These are phyloP conservation scores for Ctenosaura bakeri DNA, from an alignment of 2,797 vertebrate species.

Conservation along the genomic window DNA sequence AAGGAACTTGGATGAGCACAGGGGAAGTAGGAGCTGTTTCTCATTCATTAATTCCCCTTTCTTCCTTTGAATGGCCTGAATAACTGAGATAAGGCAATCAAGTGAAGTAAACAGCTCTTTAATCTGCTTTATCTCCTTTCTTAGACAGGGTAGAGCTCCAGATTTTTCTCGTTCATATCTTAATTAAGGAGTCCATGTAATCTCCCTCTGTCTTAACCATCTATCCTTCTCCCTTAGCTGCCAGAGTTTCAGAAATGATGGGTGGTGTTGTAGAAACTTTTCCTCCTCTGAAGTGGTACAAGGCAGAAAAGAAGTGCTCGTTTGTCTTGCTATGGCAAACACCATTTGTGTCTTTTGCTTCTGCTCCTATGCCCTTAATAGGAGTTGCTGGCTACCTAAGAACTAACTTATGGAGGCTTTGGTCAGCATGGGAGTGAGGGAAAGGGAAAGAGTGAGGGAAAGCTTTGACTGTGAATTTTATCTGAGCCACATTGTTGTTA, in stretches of 20 bases:
- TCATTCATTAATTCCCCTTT: conserved; percentile 13
- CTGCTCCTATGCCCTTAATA: not conserved
- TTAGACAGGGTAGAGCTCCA: not conserved
- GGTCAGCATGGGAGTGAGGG: not conserved
- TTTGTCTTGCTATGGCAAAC: not conserved
- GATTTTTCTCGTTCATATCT: not conserved
- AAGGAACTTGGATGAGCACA: not conserved
- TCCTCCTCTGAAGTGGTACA: not conserved
- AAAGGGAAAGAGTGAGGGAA: no score
- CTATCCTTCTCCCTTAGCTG: not conserved
- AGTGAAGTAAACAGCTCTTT: not conserved
- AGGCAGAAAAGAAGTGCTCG: not conserved
- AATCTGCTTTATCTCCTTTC: conserved; percentile 24
- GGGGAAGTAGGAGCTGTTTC: not conserved
- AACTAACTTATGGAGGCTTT: not conserved
- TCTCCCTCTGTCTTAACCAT: not conserved
- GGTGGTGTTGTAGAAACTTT: not conserved
- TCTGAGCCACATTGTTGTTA: not conserved
- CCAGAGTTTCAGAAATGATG: not conserved
- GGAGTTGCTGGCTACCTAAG: not conserved
- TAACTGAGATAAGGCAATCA: conserved; percentile 31
- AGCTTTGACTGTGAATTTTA: not conserved
- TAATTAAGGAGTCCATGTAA: conserved; percentile 21
- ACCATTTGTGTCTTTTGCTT: not conserved
- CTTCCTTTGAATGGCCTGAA: conserved; percentile 4